phyloP scores from a whole-genome alignment of 2,113 vertebrate species.

The Manacus vitellinus region DNA sequence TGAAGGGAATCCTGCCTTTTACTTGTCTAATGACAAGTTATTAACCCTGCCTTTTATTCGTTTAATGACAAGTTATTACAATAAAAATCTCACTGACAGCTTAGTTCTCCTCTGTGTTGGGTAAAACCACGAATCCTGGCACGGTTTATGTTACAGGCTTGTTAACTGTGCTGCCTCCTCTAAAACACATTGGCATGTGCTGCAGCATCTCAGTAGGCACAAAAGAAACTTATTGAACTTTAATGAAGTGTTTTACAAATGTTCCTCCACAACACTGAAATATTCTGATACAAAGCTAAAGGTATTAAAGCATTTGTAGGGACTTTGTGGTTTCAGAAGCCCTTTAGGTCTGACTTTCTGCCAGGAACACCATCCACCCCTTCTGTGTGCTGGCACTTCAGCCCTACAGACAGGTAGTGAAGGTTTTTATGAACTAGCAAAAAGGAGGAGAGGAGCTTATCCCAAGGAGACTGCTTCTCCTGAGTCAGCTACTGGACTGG shows the following conservation, averaged over 20 bases:
- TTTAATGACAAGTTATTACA: not conserved
- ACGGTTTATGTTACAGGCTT: not conserved
- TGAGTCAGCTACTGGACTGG: not conserved
- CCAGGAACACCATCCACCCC: not conserved
- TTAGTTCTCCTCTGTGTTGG: not conserved
- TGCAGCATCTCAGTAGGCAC: not conserved
- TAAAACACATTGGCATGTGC: not conserved
- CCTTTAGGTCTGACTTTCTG: not conserved
- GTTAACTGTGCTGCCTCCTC: not conserved
- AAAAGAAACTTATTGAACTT: not conserved
- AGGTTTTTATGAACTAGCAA: not conserved
- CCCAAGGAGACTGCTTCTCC: not conserved
- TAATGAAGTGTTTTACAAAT: not conserved
- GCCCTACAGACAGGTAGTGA: not conserved
- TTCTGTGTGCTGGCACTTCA: not conserved
- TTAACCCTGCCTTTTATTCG: not conserved
- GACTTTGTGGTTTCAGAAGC: not conserved
- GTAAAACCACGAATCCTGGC: not conserved
- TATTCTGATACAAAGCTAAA: not conserved
- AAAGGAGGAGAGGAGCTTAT: not conserved
- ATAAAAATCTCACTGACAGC: not conserved
- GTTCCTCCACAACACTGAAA: not conserved
- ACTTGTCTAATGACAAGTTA: not conserved
- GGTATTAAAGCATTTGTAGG: not conserved
- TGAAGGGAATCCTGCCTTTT: not conserved